phyloP scores from a whole-genome alignment of 2,797 vertebrate genomes.

The Toxotes lorentzi region DNA sequence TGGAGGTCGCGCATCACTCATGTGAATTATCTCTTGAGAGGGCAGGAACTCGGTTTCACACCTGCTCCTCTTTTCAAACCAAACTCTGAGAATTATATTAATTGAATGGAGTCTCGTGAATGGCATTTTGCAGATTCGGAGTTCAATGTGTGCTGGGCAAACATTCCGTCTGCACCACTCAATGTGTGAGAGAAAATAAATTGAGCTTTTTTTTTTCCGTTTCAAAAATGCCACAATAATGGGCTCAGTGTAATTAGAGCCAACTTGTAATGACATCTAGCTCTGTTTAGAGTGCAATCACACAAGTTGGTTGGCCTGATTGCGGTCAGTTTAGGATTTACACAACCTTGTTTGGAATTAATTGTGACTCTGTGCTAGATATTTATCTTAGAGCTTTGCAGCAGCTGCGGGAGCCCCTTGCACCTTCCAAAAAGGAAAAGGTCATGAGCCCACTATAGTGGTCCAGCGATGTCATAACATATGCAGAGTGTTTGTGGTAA shows the following conservation, averaged over 20 bases:
- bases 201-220: slow-evolving; percentile 13
- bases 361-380: slow-evolving; percentile 62
- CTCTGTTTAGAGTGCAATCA: slow-evolving; percentile 64
- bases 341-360: slow-evolving; percentile 74
- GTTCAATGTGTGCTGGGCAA: slow-evolving; percentile 19
- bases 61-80: slow-evolving; percentile 70
- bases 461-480: slow-evolving; percentile 48
- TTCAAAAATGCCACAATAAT: slow-evolving; percentile 51
- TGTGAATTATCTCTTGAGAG: slow-evolving; percentile 75
- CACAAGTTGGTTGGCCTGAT: slow-evolving; percentile 58
- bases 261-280: slow-evolving; percentile 60
- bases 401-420: slow-evolving; percentile 46
- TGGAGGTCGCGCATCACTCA: slow-evolving; percentile 77
- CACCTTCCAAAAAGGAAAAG: slow-evolving; percentile 57
- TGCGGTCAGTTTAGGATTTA: slow-evolving; percentile 67
- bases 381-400: slow-evolving; percentile 66
- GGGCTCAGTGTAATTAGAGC: slow-evolving; percentile 56
- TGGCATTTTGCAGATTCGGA: slow-evolving; percentile 47
- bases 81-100: slow-evolving; percentile 28
- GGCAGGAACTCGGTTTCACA: slow-evolving; percentile 61
- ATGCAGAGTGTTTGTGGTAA: slow-evolving; percentile 33
- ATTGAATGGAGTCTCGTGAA: slow-evolving; percentile 49
- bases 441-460: slow-evolving; percentile 45
- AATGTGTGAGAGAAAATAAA: slow-evolving; percentile 42
- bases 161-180: slow-evolving; percentile 36